These are phyloP conservation scores for Aldabrachelys gigantea DNA, from an alignment of 2,113 vertebrate species.

Conservation along the genomic window DNA sequence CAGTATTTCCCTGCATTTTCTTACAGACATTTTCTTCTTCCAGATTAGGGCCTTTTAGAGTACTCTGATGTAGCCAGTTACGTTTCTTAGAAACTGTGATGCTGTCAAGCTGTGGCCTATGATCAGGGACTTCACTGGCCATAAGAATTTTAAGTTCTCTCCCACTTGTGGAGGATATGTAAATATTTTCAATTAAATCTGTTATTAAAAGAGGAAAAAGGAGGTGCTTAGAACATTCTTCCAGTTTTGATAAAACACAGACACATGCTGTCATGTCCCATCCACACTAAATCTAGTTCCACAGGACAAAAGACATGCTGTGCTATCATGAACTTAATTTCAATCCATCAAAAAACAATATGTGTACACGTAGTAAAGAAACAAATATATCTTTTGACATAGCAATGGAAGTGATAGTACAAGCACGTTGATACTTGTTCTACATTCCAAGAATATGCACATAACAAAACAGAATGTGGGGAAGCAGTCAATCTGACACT, in stretches of 20 bases:
- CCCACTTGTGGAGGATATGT: slow-evolving; percentile 78
- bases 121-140: slow-evolving; percentile 66
- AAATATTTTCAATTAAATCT: slow-evolving; percentile 91
- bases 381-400: slow-evolving; percentile 20
- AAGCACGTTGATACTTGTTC: slow-evolving; percentile 32
- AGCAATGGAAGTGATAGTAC: slow-evolving; percentile 16
- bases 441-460: slow-evolving; percentile 47
- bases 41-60: slow-evolving; percentile 64
- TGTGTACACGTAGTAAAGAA: neutral
- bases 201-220: slow-evolving; percentile 42
- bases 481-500: neutral
- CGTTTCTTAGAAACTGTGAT: slow-evolving; percentile 98
- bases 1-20: slow-evolving; percentile 74
- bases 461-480: slow-evolving; percentile 34
- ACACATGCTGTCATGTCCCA: accelerated
- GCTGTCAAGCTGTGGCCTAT: slow-evolving; percentile 80
- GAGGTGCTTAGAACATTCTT: neutral
- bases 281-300: neutral
- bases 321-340: slow-evolving; percentile 12
- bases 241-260: slow-evolving; percentile 7
- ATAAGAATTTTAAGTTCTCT: slow-evolving; percentile 73
- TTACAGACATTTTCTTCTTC: slow-evolving; percentile 77
- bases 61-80: slow-evolving; percentile 96
- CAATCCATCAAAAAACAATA: slow-evolving; percentile 25
- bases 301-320: slow-evolving; percentile 25